A percentile compares a stretch with the other conserved stretches of the same genome.
Conservation (phyloP, 2,888 invertebrate genomes). For the Agrotis segetum region DNA sequence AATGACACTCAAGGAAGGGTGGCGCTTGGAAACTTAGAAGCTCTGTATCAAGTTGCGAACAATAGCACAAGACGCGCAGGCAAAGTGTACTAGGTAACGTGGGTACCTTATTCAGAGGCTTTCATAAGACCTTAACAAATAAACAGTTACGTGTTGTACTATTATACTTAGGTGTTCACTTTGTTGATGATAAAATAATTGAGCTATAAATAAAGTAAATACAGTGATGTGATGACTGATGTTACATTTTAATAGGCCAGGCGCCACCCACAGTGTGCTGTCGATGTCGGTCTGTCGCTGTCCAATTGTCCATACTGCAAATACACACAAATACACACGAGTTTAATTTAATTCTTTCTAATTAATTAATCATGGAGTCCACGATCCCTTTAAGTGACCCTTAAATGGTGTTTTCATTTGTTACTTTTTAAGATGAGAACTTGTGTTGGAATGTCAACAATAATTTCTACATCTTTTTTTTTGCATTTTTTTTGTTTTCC, state of each 20-base stretch:
- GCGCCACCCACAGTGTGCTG: conserved; percentile 32
- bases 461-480: conserved; percentile 11
- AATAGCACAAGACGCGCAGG: conserved; percentile 55
- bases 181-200: conserved; percentile 7
- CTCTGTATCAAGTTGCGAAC: conserved; percentile 59
- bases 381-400: conserved; percentile 53
- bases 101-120: conserved; percentile 45
- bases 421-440: conserved; percentile 11
- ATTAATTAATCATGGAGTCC: conserved; percentile 72
- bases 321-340: conserved; percentile 55
- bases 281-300: conserved; percentile 34
- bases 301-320: conserved; percentile 46
- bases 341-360: conserved; percentile 79
- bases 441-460: conserved; percentile 11
- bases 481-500: not conserved
- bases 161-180: conserved; percentile 20
- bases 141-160: conserved; percentile 22
- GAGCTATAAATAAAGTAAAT: conserved; percentile 34
- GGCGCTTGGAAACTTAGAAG: conserved; percentile 53
- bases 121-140: conserved; percentile 38
- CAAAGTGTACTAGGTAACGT: conserved; percentile 43
- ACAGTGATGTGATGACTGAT: conserved; percentile 27
- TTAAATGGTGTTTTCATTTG: conserved; percentile 54
- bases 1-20: conserved; percentile 55
- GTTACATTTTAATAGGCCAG: conserved; percentile 41